Base-by-base conservation (phyloP, 92 coral and sea anemone genomes). In the Porites divaricata region DNA sequence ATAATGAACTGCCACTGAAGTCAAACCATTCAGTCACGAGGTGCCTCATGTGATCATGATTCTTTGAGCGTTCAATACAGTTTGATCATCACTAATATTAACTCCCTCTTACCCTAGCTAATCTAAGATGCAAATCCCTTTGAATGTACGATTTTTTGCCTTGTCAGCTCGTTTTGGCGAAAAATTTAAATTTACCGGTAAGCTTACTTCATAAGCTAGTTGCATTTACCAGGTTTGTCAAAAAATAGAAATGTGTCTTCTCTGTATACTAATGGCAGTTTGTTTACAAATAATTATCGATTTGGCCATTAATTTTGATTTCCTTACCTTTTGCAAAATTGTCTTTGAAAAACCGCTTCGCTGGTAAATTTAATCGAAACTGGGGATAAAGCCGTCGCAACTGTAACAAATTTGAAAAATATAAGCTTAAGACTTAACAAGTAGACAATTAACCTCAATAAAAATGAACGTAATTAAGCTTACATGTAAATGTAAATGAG, bases 261-360 rank as follows among this genome's bases (percentile, higher is more conserved):
- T 35, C 45, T 35, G 6, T 35, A n/a, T 12, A 6, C n/a, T n/a
- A n/a, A n/a, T n/a, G n/a, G 16, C 0, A 17, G 56, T 2, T 14
- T 16, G 17, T 23, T 63, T 41, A 28, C 41, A 4, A 24, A 20
- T 61, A 28, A 20, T 78, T 1, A 24, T 62, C 24, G 51, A 10
- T 77, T 76, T 59, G 3, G 21, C 21, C 45, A 35, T 12, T 11
- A 25, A 25, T 75, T 75, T 58, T 4, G 17, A 21, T 1, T 53
- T 23, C 1, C 83, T 58, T 81, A 96, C 99, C 99, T 96, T 91
- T 85, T 61, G 91, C 88, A 83, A 96, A 96, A 85, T 96, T 96
- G 80, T 95, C 97, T 61, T 92, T 85, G 88, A 96, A 87, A 54
- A 95, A 68, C 59, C 99, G 87, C 70, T 89, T 92, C 12, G 93